These are phyloP conservation scores for Bradypodion ventrale DNA, from an alignment of 2,797 vertebrate species.

Conservation along the genomic window DNA sequence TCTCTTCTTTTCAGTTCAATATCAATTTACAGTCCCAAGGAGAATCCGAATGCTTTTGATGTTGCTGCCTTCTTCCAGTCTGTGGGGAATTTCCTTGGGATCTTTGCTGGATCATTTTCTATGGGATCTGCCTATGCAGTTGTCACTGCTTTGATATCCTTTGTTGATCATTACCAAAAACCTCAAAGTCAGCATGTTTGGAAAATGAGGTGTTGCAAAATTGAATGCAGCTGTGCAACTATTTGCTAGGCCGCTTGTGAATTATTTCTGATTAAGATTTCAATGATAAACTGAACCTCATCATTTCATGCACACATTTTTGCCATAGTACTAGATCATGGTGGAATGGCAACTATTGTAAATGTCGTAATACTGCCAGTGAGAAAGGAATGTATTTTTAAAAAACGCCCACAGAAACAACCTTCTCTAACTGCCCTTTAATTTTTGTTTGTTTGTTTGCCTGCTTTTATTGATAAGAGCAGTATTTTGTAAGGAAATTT, in stretches of 20 bases:
- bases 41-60: slow-evolving; percentile 78
- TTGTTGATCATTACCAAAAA: slow-evolving; percentile 58
- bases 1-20: slow-evolving; percentile 80
- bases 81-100: slow-evolving; percentile 82
- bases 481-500: neutral
- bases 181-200: neutral
- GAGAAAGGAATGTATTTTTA: neutral
- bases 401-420: neutral
- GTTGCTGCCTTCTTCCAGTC: slow-evolving; percentile 80
- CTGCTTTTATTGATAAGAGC: no score
- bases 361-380: neutral
- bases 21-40: slow-evolving; percentile 80
- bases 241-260: neutral
- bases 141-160: slow-evolving; percentile 89
- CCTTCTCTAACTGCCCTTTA: neutral
- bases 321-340: neutral
- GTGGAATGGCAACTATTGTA: neutral
- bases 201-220: neutral
- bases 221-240: neutral
- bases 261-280: neutral
- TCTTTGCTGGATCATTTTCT: slow-evolving; percentile 83
- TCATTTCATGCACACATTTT: neutral
- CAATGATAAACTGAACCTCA: neutral
- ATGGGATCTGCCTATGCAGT: slow-evolving; percentile 83
- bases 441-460: neutral